Evolutionary conservation across 2,888 invertebrate species (phyloP).

Genomic region (Orgyia antiqua): DNA sequence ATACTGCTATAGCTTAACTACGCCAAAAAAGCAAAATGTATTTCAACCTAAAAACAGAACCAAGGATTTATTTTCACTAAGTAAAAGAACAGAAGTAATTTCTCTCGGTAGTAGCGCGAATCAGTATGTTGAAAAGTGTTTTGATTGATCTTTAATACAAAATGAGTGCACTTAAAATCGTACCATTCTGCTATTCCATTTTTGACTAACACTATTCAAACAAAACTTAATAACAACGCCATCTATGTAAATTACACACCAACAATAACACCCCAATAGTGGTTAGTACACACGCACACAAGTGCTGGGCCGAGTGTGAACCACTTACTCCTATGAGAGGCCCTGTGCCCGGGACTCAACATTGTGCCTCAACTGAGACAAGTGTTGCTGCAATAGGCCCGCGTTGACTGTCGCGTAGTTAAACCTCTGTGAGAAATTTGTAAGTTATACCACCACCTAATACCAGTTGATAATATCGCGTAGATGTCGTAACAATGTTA

Average conservation of each 20-base stretch:
- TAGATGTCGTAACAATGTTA: constrained; percentile 43
- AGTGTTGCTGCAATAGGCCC: constrained; percentile 74
- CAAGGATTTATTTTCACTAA: no score
- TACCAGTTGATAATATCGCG: constrained; percentile 25
- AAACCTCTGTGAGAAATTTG: constrained; percentile 73
- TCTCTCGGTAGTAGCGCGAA: no score
- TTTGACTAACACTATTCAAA: no score
- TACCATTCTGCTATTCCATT: no score
- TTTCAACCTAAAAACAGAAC: no score
- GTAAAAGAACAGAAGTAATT: no score
- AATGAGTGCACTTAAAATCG: no score
- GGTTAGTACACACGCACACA: constrained; percentile 62
- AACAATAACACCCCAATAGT: constrained; percentile 19
- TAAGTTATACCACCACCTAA: constrained; percentile 69
- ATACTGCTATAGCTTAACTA: no score
- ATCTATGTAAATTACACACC: constrained; percentile 29
- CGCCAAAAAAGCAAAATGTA: no score
- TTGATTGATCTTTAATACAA: no score
- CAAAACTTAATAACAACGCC: constrained; percentile 8
- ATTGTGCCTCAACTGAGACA: constrained; percentile 68
- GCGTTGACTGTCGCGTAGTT: constrained; percentile 76
- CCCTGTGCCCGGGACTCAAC: constrained; percentile 40
- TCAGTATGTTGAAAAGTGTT: no score
- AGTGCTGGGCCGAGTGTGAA: constrained; percentile 44
- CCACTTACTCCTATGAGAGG: constrained; percentile 66